Base-by-base conservation (phyloP, 2,888 invertebrate genomes). In the Hypena proboscidalis region DNA sequence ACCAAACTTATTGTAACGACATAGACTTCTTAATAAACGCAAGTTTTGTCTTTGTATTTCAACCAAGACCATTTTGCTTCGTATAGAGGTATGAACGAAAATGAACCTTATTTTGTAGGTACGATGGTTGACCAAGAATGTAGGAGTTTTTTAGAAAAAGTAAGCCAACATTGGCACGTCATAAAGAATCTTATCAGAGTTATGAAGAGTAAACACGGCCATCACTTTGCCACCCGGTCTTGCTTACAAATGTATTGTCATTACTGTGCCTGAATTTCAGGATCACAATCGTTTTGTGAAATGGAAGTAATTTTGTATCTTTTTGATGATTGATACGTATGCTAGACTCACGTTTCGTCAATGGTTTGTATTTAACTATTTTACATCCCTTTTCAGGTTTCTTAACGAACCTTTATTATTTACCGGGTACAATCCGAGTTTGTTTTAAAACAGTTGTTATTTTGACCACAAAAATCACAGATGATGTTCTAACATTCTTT, bases 151-250 rank as follows among this genome's bases (percentile, higher is more conserved):
- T 14, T 23, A 44, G 40, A 43, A 36, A 9, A 34, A 19, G 32
- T 41, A 44, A 55, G 13, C 13, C 23, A 52, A 48, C 44, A 56
- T 50, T 59, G 53, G 38, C 47, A 49, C 36, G 39, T 52, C 35
- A 37, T 50, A 52, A 56, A 47, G 25, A 14, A 45, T 39, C 8
- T 45, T 50, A 62, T 43, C 42, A 42, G 14, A 37, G 37, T 42
- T 47, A 48, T 32, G 41, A 33, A 38, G 30, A 15, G 38, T 14
- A 37, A 27, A 35, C 20, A 47, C 25, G 57, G 29, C 30, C 25
- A 27, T 37, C 11, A 22, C 8, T 13, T 19, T 31, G 50, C 29
- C 40, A 41, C 37, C 35, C 42, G 29, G 27, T 27, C 38, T 26
- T n/a, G 3, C n/a, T 8, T 15, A 23, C n/a, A n/a, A 35, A 35